These are phyloP conservation scores for Condylura cristata DNA, from an alignment of 2,113 vertebrate genomes.

Conservation along the genomic window DNA sequence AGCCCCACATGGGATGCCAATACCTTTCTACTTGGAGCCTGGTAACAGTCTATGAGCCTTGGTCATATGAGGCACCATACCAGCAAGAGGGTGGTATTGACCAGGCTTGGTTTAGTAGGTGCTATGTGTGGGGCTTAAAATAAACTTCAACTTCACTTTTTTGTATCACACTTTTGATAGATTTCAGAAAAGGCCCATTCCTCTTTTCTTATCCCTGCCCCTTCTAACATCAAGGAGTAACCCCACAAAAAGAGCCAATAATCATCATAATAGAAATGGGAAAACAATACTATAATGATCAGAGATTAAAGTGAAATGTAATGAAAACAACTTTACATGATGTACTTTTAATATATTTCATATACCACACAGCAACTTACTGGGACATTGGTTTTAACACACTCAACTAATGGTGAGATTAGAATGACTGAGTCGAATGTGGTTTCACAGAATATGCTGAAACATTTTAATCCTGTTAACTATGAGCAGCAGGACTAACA, in stretches of 20 bases:
- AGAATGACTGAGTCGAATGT: not conserved
- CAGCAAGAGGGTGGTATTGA: not conserved
- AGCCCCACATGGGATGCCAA: not conserved
- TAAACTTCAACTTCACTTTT: not conserved
- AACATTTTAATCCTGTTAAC: not conserved
- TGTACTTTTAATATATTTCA: slow-evolving; percentile 1
- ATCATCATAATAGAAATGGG: not conserved
- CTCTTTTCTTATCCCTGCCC: not conserved
- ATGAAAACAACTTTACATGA: not conserved
- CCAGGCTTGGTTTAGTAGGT: not conserved
- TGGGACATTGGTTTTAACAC: not conserved
- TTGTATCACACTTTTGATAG: not conserved
- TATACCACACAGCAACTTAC: not conserved
- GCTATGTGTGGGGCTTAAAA: not conserved
- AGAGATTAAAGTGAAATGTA: slow-evolving; percentile 42
- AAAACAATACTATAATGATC: not conserved
- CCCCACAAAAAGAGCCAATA: not conserved
- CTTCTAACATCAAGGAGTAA: not conserved
- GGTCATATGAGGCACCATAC: not conserved
- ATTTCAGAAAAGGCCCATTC: not conserved
- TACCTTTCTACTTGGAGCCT: not conserved
- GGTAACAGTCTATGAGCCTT: not conserved
- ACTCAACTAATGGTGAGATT: not conserved
- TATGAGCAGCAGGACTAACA: not conserved
- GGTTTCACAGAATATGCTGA: not conserved